phyloP scores from a whole-genome alignment of 2,888 invertebrate species.

The Microdon myrmicae region DNA sequence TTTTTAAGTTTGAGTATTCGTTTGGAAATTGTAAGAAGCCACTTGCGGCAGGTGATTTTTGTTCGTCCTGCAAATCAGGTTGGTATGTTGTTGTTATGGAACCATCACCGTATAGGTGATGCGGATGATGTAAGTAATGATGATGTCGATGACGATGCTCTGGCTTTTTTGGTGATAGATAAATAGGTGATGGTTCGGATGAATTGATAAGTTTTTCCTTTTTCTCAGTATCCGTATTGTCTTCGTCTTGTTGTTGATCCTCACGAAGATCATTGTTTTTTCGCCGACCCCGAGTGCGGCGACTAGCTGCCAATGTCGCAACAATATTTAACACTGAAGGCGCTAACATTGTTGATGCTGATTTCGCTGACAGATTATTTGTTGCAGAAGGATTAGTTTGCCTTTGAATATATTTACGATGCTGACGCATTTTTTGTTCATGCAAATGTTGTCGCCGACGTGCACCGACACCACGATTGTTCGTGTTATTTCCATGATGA shows the following conservation, averaged over 20 bases:
- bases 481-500: conserved; percentile 60
- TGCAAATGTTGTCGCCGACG: conserved; percentile 55
- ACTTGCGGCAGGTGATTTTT: conserved; percentile 43
- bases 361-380: conserved; percentile 60
- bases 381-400: conserved; percentile 57
- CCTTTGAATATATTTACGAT: conserved; percentile 55
- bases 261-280: conserved; percentile 56
- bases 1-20: conserved; percentile 65
- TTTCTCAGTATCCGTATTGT: conserved; percentile 19
- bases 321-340: conserved; percentile 61
- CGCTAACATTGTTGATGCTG: conserved; percentile 59
- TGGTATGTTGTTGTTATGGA: conserved; percentile 4
- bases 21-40: conserved; percentile 57
- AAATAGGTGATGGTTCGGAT: conserved; percentile 23
- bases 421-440: conserved; percentile 55
- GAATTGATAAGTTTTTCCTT: conserved; percentile 14
- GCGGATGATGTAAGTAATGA: conserved; percentile 26
- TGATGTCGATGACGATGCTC: conserved; percentile 38
- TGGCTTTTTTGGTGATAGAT: conserved; percentile 31
- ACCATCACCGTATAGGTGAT: conserved; percentile 21
- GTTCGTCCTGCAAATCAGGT: conserved; percentile 20
- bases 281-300: conserved; percentile 62
- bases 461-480: conserved; percentile 48
- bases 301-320: conserved; percentile 62
- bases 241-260: conserved; percentile 36